phyloP scores from a whole-genome alignment of 2,113 vertebrate species.

The Plecturocebus donacophilus region DNA sequence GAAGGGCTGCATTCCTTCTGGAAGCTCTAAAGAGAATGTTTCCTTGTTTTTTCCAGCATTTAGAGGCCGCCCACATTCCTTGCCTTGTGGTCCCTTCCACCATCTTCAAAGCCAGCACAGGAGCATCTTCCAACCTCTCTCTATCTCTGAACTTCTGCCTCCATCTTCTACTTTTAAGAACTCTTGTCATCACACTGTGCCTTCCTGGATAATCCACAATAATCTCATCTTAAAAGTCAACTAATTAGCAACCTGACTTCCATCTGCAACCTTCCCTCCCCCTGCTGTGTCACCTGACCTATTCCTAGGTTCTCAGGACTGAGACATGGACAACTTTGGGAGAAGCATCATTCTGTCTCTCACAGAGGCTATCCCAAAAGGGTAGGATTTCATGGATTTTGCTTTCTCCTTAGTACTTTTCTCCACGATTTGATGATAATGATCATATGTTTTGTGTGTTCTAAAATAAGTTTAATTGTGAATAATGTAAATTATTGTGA shows the following conservation, averaged over 20 bases:
- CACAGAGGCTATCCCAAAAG: not conserved
- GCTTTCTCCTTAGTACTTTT: not conserved
- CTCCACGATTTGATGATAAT: not conserved
- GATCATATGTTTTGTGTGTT: not conserved
- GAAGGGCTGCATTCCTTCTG: not conserved
- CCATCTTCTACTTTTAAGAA: not conserved
- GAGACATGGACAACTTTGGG: not conserved
- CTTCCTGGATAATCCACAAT: not conserved
- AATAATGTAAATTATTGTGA: not conserved
- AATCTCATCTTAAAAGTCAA: not conserved
- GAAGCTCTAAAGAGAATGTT: not conserved
- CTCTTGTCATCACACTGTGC: not conserved
- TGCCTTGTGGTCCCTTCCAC: not conserved
- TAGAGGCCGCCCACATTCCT: not conserved
- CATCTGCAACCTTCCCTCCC: not conserved
- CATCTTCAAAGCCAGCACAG: not conserved
- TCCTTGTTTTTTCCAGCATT: not conserved
- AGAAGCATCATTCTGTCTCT: not conserved
- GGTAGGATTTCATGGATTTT: not conserved
- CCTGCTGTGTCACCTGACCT: fast-evolving
- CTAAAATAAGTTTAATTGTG: not conserved
- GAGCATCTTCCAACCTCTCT: not conserved
- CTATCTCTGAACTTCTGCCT: not conserved
- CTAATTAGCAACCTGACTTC: not conserved
- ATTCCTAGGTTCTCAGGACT: not conserved